These are phyloP conservation scores for Cavia aperea DNA, from an alignment of 2,113 vertebrate species.

Conservation along the genomic window DNA sequence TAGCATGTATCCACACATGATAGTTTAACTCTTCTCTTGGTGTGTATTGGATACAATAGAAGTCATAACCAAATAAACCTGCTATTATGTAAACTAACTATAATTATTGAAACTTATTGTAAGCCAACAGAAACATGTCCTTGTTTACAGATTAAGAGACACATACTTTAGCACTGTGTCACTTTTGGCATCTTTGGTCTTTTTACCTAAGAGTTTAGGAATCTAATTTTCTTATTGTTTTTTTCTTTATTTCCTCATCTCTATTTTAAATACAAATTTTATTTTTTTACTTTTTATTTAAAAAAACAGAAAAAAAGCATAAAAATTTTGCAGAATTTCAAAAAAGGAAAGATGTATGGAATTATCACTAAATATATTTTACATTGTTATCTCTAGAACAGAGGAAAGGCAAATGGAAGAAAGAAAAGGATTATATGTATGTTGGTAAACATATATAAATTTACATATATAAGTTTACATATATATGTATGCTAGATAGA, in stretches of 20 bases:
- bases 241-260: background rate
- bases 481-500: too few relatives aligned
- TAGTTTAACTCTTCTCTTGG: background rate
- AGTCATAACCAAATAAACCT: background rate
- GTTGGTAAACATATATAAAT: too few relatives aligned
- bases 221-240: background rate
- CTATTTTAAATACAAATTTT: too few relatives aligned
- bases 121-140: background rate
- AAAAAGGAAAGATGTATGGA: too few relatives aligned
- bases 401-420: too few relatives aligned
- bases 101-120: background rate
- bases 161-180: background rate
- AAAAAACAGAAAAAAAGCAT: too few relatives aligned
- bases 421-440: too few relatives aligned
- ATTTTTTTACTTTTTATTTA: too few relatives aligned
- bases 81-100: slow-evolving; percentile 14
- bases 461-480: too few relatives aligned
- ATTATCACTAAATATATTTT: too few relatives aligned
- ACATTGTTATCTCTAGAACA: too few relatives aligned
- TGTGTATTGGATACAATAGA: background rate
- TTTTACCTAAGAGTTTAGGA: background rate
- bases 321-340: too few relatives aligned
- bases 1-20: background rate
- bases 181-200: background rate
- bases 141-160: background rate